Conservation (phyloP, 1,140 invertebrate genomes). For the Atta texana region DNA sequence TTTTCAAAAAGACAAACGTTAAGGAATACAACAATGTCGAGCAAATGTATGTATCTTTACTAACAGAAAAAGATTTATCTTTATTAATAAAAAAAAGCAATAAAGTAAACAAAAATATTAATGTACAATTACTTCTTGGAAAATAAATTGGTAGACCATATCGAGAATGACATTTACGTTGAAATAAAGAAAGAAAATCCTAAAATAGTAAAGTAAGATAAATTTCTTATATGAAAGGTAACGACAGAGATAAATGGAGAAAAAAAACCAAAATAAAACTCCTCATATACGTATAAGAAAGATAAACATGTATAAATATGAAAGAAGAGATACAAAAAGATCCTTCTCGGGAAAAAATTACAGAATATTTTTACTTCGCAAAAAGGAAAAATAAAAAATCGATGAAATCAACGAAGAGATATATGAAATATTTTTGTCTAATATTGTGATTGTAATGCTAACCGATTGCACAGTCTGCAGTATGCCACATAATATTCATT, state of each 20-base stretch:
- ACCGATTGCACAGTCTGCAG: background rate
- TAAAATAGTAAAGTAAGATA: background rate
- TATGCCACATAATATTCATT: constrained; percentile 16
- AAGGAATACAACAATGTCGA: too few relatives aligned
- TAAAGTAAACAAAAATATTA: too few relatives aligned
- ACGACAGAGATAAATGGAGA: background rate
- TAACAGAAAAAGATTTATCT: too few relatives aligned
- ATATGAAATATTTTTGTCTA: background rate
- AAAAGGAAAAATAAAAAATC: background rate
- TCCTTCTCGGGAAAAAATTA: constrained; percentile 3
- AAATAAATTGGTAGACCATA: too few relatives aligned
- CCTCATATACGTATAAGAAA: background rate
- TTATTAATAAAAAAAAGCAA: too few relatives aligned
- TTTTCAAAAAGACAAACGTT: too few relatives aligned
- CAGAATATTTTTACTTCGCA: background rate
- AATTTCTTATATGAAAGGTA: background rate
- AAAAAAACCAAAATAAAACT: background rate
- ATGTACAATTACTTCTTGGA: too few relatives aligned
- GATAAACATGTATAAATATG: constrained; percentile 12
- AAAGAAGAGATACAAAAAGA: background rate
- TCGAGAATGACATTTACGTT: too few relatives aligned
- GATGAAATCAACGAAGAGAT: background rate
- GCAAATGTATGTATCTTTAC: too few relatives aligned
- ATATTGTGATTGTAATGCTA: constrained; percentile 9
- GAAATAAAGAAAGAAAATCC: background rate